Percentiles rank a stretch among this genome's conserved stretches.
phyloP scores from a whole-genome alignment of 2,888 invertebrate species.

The Deilephila elpenor region DNA sequence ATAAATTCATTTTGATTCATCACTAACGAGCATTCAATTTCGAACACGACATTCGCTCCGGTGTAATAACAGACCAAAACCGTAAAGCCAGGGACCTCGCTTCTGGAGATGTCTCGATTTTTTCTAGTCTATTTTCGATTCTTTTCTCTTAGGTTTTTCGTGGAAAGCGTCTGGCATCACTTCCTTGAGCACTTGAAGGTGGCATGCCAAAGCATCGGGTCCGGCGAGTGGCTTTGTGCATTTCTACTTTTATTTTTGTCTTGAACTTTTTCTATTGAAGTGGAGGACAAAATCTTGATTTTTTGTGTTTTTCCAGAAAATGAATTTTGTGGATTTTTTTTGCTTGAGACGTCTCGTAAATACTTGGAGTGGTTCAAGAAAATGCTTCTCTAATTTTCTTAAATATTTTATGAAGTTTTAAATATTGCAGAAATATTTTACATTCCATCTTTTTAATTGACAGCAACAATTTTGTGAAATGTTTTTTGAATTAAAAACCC shows the following conservation, averaged over 20 bases:
- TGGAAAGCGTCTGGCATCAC: conserved; percentile 77
- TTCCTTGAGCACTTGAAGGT: conserved; percentile 66
- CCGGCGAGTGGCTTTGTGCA: conserved; percentile 29
- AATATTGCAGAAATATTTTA: too few relatives aligned
- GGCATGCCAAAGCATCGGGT: conserved; percentile 27
- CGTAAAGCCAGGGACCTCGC: conserved; percentile 78
- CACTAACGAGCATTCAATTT: not conserved
- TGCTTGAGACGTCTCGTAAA: too few relatives aligned
- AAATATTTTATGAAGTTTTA: too few relatives aligned
- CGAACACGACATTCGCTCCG: conserved; percentile 39
- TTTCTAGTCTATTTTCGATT: conserved; percentile 81
- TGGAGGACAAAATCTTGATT: not conserved
- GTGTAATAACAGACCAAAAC: conserved; percentile 64
- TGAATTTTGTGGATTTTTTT: too few relatives aligned
- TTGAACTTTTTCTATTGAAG: not conserved
- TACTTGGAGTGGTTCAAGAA: too few relatives aligned
- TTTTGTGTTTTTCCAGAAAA: too few relatives aligned
- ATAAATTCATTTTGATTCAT: not conserved
- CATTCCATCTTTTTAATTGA: too few relatives aligned
- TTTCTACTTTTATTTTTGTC: conserved; percentile 24
- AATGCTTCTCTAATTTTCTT: too few relatives aligned
- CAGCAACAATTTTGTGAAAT: too few relatives aligned
- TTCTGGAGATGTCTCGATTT: conserved; percentile 82
- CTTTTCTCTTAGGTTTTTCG: conserved; percentile 73
- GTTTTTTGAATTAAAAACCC: too few relatives aligned